Evolutionary conservation across 2,888 invertebrate species (phyloP).

Genomic region (Anticlea derivata): DNA sequence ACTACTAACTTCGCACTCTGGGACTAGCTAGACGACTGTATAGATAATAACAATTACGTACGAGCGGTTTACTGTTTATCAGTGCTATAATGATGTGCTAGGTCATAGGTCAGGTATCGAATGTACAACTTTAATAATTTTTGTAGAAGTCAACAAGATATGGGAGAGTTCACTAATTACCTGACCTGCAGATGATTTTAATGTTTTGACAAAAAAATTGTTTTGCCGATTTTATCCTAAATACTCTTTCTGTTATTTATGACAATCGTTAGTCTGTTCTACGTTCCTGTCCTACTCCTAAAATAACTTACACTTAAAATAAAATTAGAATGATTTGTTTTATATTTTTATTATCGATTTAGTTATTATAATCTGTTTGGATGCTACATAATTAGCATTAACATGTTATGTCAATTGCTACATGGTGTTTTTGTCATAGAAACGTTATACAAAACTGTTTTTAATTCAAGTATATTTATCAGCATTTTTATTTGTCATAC

Average conservation of each 20-base stretch:
- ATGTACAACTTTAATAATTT: conserved; percentile 9
- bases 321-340: conserved; percentile 51
- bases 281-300: too few species aligned
- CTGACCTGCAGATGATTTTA: conserved; percentile 2
- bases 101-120: conserved; percentile 51
- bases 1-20: neutral
- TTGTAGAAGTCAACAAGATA: conserved; percentile 6
- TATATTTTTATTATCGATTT: conserved; percentile 79
- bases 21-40: conserved; percentile 16
- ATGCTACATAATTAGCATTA: conserved; percentile 72
- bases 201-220: conserved; percentile 4
- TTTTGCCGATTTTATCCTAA: too few species aligned
- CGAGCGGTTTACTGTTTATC: conserved; percentile 41
- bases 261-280: too few species aligned
- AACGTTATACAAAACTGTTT: conserved; percentile 75
- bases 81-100: conserved; percentile 33
- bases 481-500: conserved; percentile 49
- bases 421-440: conserved; percentile 72
- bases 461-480: conserved; percentile 43
- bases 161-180: conserved; percentile 1
- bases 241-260: too few species aligned
- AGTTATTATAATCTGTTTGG: conserved; percentile 76
- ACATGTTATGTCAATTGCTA: conserved; percentile 72
- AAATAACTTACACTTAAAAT: conserved; percentile 2
- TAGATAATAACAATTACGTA: conserved; percentile 29